phyloP scores from a whole-genome alignment of 2,797 vertebrate species.

The Myotis vivesi region DNA sequence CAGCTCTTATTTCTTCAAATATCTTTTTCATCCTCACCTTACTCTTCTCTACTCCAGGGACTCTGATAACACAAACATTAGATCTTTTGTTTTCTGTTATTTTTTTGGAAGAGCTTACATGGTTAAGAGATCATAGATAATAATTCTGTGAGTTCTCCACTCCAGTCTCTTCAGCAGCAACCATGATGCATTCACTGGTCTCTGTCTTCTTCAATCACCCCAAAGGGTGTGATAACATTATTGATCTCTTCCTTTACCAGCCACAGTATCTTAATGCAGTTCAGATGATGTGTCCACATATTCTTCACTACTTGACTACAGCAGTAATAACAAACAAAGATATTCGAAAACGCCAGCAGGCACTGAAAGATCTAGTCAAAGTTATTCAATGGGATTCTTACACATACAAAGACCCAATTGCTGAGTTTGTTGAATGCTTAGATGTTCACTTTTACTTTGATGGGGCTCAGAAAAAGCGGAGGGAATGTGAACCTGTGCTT shows the following conservation, averaged over 20 bases:
- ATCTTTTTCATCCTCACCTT: not conserved
- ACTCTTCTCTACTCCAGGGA: not conserved
- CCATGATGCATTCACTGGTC: conserved; percentile 99
- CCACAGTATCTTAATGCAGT: conserved; percentile 88
- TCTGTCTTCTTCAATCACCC: conserved; percentile 99
- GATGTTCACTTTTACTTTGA: not conserved
- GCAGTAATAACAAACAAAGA: not conserved
- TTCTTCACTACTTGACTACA: not conserved
- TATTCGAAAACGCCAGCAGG: not conserved
- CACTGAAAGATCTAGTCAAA: not conserved
- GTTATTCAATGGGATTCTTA: not conserved
- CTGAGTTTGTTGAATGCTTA: not conserved
- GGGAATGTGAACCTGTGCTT: not conserved
- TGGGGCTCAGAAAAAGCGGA: not conserved
- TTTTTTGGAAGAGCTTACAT: not conserved
- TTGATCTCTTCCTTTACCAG: conserved; percentile 98
- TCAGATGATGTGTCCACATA: not conserved
- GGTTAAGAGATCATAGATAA: not conserved
- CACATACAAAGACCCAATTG: not conserved
- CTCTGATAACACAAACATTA: not conserved
- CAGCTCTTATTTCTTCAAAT: not conserved
- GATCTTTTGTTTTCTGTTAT: not conserved
- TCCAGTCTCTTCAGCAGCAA: conserved; percentile 97
- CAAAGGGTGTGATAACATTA: conserved; percentile 98
- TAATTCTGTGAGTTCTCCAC: conserved; percentile 93